These are phyloP conservation scores for Drosophila borealis DNA, from an alignment of 2,888 invertebrate genomes.

Conservation along the genomic window DNA sequence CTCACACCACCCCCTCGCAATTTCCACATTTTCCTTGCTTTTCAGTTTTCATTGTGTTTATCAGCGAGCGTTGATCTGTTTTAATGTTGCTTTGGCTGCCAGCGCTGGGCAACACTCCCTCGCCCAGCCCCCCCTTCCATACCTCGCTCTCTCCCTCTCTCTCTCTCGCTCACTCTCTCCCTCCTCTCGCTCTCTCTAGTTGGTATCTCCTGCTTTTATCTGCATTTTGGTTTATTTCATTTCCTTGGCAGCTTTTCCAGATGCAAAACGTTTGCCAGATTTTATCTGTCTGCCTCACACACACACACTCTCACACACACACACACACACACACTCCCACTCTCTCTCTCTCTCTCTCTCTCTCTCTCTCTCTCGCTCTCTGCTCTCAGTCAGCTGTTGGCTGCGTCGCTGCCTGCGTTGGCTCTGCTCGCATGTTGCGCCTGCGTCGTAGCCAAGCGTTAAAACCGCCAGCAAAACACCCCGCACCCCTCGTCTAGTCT, in stretches of 20 bases:
- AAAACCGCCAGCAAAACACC: constrained; percentile 29
- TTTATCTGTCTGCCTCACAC: constrained; percentile 47
- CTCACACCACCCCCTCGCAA: constrained; percentile 2
- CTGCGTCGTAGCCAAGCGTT: constrained; percentile 61
- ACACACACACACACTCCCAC: constrained; percentile 14
- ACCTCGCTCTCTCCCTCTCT: constrained; percentile 10
- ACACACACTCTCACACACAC: constrained; percentile 21
- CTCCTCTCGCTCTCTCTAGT: constrained; percentile 1
- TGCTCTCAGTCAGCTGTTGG: constrained; percentile 65
- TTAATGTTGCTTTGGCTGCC: constrained; percentile 59
- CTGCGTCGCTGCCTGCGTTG: constrained; percentile 35
- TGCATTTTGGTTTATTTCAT: constrained; percentile 77
- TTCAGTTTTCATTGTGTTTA: constrained; percentile 67
- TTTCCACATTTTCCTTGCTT: constrained; percentile 27
- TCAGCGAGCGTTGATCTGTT: constrained; percentile 74
- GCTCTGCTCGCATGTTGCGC: constrained; percentile 64
- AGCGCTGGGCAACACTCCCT: constrained; percentile 15
- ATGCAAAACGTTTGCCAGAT: constrained; percentile 69
- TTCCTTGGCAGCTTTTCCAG: constrained; percentile 74
- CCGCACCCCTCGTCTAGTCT: constrained; percentile 17
- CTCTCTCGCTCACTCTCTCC: background rate
- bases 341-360: constrained; percentile 19
- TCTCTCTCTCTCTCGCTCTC: constrained; percentile 12
- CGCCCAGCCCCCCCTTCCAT: constrained; percentile 19
- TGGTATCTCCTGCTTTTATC: constrained; percentile 58